Base-by-base conservation (phyloP, 2,888 invertebrate genomes). In the Latrodectus hesperus region DNA sequence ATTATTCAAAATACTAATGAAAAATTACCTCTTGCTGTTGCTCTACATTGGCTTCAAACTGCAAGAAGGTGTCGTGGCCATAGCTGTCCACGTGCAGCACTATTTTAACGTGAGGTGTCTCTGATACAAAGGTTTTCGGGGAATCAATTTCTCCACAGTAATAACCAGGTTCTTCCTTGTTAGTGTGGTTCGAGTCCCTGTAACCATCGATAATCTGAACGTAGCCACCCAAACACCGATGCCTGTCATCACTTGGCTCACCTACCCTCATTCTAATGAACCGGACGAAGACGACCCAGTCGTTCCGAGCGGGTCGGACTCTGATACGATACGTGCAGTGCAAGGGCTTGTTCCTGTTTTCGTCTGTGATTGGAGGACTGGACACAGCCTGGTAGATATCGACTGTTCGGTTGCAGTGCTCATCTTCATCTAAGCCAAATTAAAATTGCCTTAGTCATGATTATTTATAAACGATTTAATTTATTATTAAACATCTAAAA, bases 81-180 rank as follows among this genome's bases (percentile, higher is more conserved):
- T 97, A 97, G 93, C 97, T 97, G 92, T 97, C 97, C 67, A 96
- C 96, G 92, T 97, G 96, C 93, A 97, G 97, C 90, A 97, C 94
- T 89, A 98, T 95, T 92, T 96, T 96, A 82, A 98, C 97, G 93
- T 97, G 96, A 92, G 96, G 96, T 82, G 97, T 98, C 93, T 98
- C 97, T 79, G 97, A 97, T 93, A 97, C 97, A 94, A 97, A 97
- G 52, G 96, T 97, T 93, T 97, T 97, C 0, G 97, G 96, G 91
- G 97, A 97, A 91, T 98, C 97, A 77, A 96, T 97, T 92, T 98
- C 97, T 0, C 97, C 98, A 91, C 98, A 98, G 93, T 97, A 98
- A 91, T 96, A 95, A 3, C 97, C 97, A 1, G 90, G 85, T 14
- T 83, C 72, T 1, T 88, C 84, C 22, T 80, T 79, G n/a, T 88